Evolutionary conservation across 1,140 invertebrate species (phyloP), one percentile per base, ranked within the genome.

Genomic region (Gerris buenoi): DNA sequence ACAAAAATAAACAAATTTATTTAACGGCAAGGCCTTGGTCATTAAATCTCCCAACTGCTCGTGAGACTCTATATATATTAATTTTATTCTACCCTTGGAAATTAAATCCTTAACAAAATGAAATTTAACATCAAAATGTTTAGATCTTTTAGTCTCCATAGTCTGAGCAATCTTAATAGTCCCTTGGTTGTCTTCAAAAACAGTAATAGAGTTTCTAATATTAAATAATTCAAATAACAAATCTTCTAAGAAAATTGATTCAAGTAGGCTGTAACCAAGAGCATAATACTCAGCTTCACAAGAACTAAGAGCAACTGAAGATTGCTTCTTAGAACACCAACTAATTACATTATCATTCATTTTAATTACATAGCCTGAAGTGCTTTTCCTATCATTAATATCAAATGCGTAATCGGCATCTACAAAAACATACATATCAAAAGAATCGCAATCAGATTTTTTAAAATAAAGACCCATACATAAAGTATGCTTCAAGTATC

Each of bases 321-420:
- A 27, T 64, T 64, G 63, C 22, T 64, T 64, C 27, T 64, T 65
- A 15, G 64, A 65, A 2, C 28, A 2, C 64, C 64, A 65, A 5
- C 3, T 46, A n/a, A 46, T 29, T 13, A 29, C 2, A 46, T 46
- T 33, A 10, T 46, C 29, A 14, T 15, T 65, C 5, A 18, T 46
- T 5, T 46, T 10, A 10, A 46, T 46, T 10, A 46, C 33, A 5
- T 10, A 10, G 33, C 64, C 64, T 3, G 2, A 5, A 3, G 27
- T 56, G 18, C 27, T 33, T 23, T 46, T 65, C 18, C 64, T 2
- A 25, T 65, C 64, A 25, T 64, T 64, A 2, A 64, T 2, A 27
- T 64, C 63, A 27, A 2, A 10, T 5, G 23, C 63, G 5, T 14
- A 64, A 64, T 64, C 63, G 13, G 14, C 14, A 64, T 64, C 63